A percentile compares a stretch with the other conserved stretches of the same genome.
These are phyloP conservation scores for Drosophila imparisetae DNA, from an alignment of 2,888 invertebrate genomes.

Conservation along the genomic window DNA sequence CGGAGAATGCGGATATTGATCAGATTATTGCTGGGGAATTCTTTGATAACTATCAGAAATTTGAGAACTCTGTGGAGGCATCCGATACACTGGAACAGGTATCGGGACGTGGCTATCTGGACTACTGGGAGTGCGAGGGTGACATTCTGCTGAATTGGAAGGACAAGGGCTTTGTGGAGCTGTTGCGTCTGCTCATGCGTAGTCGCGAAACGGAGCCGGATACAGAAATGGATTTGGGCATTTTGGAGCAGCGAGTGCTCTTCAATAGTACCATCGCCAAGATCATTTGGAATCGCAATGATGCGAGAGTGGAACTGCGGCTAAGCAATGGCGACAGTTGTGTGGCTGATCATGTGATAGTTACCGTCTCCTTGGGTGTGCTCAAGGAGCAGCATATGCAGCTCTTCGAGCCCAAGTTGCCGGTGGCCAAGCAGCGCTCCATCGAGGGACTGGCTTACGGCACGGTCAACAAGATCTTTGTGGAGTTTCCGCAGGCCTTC, in stretches of 20 bases:
- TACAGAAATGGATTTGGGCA: conserved; percentile 66
- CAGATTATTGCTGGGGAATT: conserved; percentile 85
- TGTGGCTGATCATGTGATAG: conserved; percentile 87
- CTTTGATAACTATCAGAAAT: conserved; percentile 87
- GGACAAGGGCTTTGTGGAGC: conserved; percentile 88
- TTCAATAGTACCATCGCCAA: conserved; percentile 71
- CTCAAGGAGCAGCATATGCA: conserved; percentile 85
- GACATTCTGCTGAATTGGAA: conserved; percentile 91
- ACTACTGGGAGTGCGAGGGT: conserved; percentile 90
- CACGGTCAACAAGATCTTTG: conserved; percentile 87
- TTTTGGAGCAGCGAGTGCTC: conserved; percentile 82
- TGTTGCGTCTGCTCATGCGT: conserved; percentile 88
- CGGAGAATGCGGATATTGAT: conserved; percentile 84
- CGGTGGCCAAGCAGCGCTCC: conserved; percentile 85
- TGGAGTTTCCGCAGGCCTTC: conserved; percentile 87
- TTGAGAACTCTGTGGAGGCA: conserved; percentile 86
- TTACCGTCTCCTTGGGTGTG: conserved; percentile 87
- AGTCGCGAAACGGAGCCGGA: conserved; percentile 46
- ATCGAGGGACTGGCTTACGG: conserved; percentile 87
- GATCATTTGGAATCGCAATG: conserved; percentile 81
- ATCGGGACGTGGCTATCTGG: conserved; percentile 88
- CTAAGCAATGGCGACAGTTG: conserved; percentile 84
- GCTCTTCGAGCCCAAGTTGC: conserved; percentile 85
- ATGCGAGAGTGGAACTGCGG: conserved; percentile 71
- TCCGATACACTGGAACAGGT: conserved; percentile 88